Percentiles rank a stretch among this genome's conserved stretches.
Conservation (phyloP, 2,113 vertebrate species). For the Rhinolophus ferrumequinum region DNA sequence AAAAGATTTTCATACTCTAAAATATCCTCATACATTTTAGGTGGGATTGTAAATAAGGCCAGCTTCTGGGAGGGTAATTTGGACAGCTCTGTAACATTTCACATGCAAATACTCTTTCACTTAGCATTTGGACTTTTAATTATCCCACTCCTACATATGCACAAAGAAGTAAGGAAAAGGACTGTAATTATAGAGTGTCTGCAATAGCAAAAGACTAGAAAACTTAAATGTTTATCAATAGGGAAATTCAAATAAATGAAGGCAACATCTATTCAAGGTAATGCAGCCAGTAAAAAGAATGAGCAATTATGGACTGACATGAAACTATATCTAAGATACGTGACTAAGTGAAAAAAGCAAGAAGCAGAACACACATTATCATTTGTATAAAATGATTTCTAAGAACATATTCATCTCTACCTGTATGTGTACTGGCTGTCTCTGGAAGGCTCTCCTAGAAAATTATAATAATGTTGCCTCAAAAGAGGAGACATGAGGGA, state of each 20-base stretch:
- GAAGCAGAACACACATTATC: neutral
- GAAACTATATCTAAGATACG: neutral
- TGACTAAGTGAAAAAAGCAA: neutral
- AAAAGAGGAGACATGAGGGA: neutral
- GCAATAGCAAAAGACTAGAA: neutral
- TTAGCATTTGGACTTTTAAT: neutral
- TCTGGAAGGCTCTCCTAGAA: neutral
- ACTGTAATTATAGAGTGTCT: too few species aligned
- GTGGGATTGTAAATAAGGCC: neutral
- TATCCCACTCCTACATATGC: accelerated
- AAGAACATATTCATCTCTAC: neutral
- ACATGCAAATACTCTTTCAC: neutral
- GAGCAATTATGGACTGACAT: neutral
- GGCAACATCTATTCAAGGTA: neutral
- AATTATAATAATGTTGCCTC: neutral
- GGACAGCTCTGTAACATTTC: neutral
- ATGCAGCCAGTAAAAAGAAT: neutral
- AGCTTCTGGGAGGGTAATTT: accelerated
- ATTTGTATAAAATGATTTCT: neutral
- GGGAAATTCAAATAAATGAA: neutral
- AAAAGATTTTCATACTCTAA: neutral
- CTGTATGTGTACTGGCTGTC: neutral
- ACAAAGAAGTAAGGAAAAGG: neutral
- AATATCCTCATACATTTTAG: neutral
- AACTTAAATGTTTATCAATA: neutral